These are phyloP conservation scores for Heliconius eleuchia DNA, from an alignment of 1,140 invertebrate species.

Conservation along the genomic window DNA sequence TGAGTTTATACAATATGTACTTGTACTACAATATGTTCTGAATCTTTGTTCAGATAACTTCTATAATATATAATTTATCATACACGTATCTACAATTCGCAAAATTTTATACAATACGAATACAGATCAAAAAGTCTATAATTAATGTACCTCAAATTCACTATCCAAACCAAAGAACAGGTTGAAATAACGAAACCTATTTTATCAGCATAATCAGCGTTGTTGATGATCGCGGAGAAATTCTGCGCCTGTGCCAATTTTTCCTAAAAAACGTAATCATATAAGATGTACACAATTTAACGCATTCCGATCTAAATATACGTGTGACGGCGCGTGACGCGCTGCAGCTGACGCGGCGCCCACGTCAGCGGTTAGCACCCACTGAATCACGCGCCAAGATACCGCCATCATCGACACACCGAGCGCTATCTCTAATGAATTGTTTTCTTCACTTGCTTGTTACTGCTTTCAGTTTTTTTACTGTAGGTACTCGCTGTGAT, in stretches of 20 bases:
- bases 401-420: neutral
- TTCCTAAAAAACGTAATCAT: constrained; percentile 62
- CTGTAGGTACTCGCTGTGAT: neutral
- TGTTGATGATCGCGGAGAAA: constrained; percentile 24
- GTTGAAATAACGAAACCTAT: neutral
- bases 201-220: constrained; percentile 28
- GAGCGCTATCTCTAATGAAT: neutral
- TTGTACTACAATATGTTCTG: neutral
- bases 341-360: constrained; percentile 51
- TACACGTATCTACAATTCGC: neutral
- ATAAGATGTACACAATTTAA: constrained; percentile 59
- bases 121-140: neutral
- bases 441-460: neutral
- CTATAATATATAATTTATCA: neutral
- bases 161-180: neutral
- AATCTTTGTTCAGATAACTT: constrained; percentile 2
- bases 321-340: constrained; percentile 68
- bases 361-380: constrained; percentile 49
- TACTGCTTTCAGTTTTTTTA: neutral
- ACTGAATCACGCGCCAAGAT: constrained; percentile 54
- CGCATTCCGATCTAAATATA: constrained; percentile 76
- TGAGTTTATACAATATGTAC: neutral
- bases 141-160: neutral
- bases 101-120: neutral
- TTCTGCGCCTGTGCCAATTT: constrained; percentile 51